phyloP scores from a whole-genome alignment of 2,888 invertebrate species.

The Conops quadrifasciatus region DNA sequence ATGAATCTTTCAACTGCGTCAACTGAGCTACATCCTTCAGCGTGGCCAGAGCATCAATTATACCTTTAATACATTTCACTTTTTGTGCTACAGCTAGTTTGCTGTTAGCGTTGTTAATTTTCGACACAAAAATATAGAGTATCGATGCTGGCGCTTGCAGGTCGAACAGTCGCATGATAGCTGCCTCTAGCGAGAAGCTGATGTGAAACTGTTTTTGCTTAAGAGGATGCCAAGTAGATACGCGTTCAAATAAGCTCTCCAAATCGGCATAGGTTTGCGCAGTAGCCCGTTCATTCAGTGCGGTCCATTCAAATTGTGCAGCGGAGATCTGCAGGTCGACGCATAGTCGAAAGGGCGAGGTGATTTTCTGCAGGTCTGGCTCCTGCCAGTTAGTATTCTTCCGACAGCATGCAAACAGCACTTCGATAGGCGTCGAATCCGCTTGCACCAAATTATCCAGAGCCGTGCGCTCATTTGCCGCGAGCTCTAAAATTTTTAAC shows the following conservation, averaged over 20 bases:
- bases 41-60: slow-evolving; percentile 60
- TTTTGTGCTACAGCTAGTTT: slow-evolving; percentile 57
- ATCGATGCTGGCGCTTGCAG: slow-evolving; percentile 60
- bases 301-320: slow-evolving; percentile 77
- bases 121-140: slow-evolving; percentile 60
- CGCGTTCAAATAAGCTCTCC: slow-evolving; percentile 58
- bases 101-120: slow-evolving; percentile 57
- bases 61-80: slow-evolving; percentile 60
- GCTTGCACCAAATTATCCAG: slow-evolving; percentile 47
- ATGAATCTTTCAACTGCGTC: slow-evolving; percentile 53
- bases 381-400: slow-evolving; percentile 62
- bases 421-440: slow-evolving; percentile 57
- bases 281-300: slow-evolving; percentile 67
- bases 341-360: slow-evolving; percentile 58
- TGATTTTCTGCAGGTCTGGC: slow-evolving; percentile 49
- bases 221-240: slow-evolving; percentile 60
- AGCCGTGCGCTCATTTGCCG: slow-evolving; percentile 50
- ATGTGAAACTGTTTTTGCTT: slow-evolving; percentile 64
- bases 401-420: slow-evolving; percentile 57
- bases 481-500: slow-evolving; percentile 52
- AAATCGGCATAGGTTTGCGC: slow-evolving; percentile 63
- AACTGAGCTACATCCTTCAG: slow-evolving; percentile 61
- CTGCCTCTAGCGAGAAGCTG: slow-evolving; percentile 59
- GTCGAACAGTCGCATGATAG: slow-evolving; percentile 56
- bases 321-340: slow-evolving; percentile 67